Evolutionary conservation across 2,888 invertebrate species (phyloP).

Genomic region (Chalcis sispes): DNA sequence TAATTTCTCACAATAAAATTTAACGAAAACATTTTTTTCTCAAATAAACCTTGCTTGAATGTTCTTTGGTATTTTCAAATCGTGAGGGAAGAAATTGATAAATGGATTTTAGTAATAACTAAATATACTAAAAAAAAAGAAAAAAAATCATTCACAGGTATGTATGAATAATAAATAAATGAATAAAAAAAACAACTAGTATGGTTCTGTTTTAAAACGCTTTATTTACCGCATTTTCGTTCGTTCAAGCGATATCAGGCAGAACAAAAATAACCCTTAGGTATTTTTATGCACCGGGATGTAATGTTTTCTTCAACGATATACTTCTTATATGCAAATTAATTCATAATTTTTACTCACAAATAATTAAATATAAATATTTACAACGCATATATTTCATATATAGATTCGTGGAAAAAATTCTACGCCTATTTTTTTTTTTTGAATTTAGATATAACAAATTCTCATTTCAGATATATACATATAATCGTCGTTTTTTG

Average conservation of each 20-base stretch:
- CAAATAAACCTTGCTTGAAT: too few species aligned
- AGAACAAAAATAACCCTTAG: slow-evolving; percentile 52
- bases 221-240: slow-evolving; percentile 54
- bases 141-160: slow-evolving; percentile 38
- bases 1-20: too few species aligned
- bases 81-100: too few species aligned
- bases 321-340: slow-evolving; percentile 27
- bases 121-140: slow-evolving; percentile 57
- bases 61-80: too few species aligned
- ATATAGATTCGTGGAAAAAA: slow-evolving; percentile 38
- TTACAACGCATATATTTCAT: slow-evolving; percentile 36
- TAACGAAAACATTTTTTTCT: too few species aligned
- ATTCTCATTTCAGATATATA: not conserved
- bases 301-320: slow-evolving; percentile 32
- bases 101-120: too few species aligned
- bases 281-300: slow-evolving; percentile 51
- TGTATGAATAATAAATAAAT: slow-evolving; percentile 6
- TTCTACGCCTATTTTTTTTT: not conserved
- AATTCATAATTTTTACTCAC: slow-evolving; percentile 26
- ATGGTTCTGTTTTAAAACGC: slow-evolving; percentile 43
- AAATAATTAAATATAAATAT: slow-evolving; percentile 41
- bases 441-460: slow-evolving; percentile 1
- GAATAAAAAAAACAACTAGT: slow-evolving; percentile 13
- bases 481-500: too few species aligned
- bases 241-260: slow-evolving; percentile 51